Base-by-base conservation (phyloP, 2,888 invertebrate species). In the Temnothorax rugatulus region DNA sequence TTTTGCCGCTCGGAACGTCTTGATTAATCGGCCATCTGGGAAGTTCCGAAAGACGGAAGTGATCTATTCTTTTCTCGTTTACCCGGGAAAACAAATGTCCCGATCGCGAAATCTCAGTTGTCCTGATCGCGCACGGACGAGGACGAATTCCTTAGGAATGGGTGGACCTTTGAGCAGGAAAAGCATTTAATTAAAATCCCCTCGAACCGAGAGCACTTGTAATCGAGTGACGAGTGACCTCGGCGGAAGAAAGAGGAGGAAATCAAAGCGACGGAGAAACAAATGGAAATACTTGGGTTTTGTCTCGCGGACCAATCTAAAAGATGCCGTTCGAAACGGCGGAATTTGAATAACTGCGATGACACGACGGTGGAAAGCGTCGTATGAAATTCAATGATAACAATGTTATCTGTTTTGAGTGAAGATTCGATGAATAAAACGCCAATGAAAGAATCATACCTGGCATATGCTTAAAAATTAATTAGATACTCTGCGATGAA, bases 131-230 rank as follows among this genome's bases (percentile, higher is more conserved):
- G 74, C 75, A 77, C 64, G 71, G 82, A 84, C 81, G 41, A 71
- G 64, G 84, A 69, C 85, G 79, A 85, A 83, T 89, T 89, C 75
- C 63, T 57, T 57, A 66, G 71, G 82, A 88, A 84, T 82, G 83
- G 83, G 82, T 18, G 79, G 73, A 85, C 84, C 88, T 90, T 88
- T 81, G 85, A 82, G 73, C 75, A 83, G 84, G 84, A 63, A 71
- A 73, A 85, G 89, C 81, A 85, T 89, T 89, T 90, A 89, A 89
- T 89, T 89, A 89, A 90, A 90, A 88, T 90, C 88, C 85, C 57
- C 88, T 89, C 84, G 90, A 90, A 86, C 25, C 77, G 75, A 86
- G 86, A 83, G 83, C 84, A 85, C 84, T 85, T 77, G 88, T 83
- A 84, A 83, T 83, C 88, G 89, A 87, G 82, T 77, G 85, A 84